phyloP scores from a whole-genome alignment of 2,888 invertebrate species.

The Agonopterix alstromeriana region DNA sequence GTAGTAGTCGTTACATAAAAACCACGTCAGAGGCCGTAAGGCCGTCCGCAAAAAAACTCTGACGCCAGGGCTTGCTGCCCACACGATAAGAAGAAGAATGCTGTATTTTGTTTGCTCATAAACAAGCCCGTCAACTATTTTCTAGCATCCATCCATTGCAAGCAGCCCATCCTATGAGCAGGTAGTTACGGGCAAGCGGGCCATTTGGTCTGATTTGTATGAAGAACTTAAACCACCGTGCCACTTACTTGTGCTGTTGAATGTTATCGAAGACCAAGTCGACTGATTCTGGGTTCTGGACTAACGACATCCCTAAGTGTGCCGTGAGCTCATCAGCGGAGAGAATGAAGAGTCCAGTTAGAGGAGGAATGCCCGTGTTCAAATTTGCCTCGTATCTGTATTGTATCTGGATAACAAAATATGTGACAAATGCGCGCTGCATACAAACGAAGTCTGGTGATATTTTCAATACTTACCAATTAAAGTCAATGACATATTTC shows the following conservation, averaged over 20 bases:
- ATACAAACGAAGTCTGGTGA: too few species aligned
- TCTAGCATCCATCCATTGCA: too few species aligned
- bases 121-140: too few species aligned
- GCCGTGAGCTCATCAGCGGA: conserved; percentile 41
- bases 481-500: too few species aligned
- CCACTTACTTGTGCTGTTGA: neutral
- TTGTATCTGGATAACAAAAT: conserved; percentile 21
- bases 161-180: neutral
- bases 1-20: too few species aligned
- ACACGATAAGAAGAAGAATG: too few species aligned
- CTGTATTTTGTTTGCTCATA: neutral
- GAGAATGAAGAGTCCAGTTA: conserved; percentile 33
- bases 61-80: too few species aligned
- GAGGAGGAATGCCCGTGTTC: conserved; percentile 21
- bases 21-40: too few species aligned
- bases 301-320: conserved; percentile 28
- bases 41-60: too few species aligned
- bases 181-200: neutral
- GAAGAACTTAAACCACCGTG: too few species aligned
- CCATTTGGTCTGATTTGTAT: too few species aligned
- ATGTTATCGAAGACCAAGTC: conserved; percentile 22
- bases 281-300: conserved; percentile 26
- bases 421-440: neutral
- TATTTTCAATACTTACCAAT: too few species aligned
- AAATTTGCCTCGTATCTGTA: conserved; percentile 41